A percentile compares a stretch with the other conserved stretches of the same genome.
These are phyloP conservation scores for Lepidochitona cinerea DNA, from an alignment of 2,888 invertebrate genomes.

Conservation along the genomic window DNA sequence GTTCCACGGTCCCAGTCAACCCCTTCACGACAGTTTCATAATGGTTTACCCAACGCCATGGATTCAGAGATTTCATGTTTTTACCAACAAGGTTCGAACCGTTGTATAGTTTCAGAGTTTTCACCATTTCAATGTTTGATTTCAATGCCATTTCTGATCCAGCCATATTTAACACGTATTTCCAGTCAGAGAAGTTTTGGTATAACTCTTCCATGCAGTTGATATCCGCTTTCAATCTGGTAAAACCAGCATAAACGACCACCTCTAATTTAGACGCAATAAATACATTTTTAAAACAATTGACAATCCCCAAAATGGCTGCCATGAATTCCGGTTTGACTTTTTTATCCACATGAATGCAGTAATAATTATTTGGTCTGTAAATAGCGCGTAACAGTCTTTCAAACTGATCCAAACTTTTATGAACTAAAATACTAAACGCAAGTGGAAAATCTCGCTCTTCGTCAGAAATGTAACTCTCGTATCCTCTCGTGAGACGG, in stretches of 20 bases:
- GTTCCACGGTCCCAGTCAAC: conserved; percentile 19
- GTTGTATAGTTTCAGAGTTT: conserved; percentile 48
- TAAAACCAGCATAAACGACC: conserved; percentile 49
- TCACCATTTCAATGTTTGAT: conserved; percentile 57
- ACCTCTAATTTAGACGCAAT: conserved; percentile 49
- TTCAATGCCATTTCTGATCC: conserved; percentile 57
- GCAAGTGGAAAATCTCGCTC: conserved; percentile 60
- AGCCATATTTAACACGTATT: conserved; percentile 61
- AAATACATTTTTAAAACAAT: conserved; percentile 66
- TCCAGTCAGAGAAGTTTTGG: conserved; percentile 35
- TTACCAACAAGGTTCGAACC: conserved; percentile 43
- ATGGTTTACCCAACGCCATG: background rate
- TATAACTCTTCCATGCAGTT: conserved; percentile 53
- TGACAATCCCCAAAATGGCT: conserved; percentile 36
- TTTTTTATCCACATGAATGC: conserved; percentile 66
- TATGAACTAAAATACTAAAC: conserved; percentile 58
- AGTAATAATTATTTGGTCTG: conserved; percentile 66
- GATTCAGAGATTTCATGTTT: background rate
- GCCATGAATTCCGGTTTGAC: conserved; percentile 31
- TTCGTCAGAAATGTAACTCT: conserved; percentile 7
- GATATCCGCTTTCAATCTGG: conserved; percentile 49
- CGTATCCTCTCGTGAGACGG: background rate
- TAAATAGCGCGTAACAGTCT: conserved; percentile 58
- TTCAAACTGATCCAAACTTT: conserved; percentile 58
- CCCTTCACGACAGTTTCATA: background rate